Evolutionary conservation across 2,888 invertebrate species (phyloP).

Genomic region (Himalopsyche tibetana): DNA sequence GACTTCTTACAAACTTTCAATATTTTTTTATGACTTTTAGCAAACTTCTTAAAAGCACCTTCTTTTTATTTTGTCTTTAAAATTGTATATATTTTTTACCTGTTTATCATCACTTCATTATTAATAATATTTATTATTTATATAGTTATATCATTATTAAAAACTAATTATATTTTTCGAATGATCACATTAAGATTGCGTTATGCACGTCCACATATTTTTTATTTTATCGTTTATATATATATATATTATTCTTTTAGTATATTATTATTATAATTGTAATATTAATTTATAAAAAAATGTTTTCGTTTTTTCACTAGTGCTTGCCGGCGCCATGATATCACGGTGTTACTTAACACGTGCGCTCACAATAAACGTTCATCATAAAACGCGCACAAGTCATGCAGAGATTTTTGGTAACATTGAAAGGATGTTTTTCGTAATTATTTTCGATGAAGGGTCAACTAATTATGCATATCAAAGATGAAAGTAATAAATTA

Average conservation of each 20-base stretch:
- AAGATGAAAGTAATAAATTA: too few species aligned
- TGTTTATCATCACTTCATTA: background rate
- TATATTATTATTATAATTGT: too few species aligned
- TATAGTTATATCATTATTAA: constrained; percentile 15
- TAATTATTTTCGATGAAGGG: background rate
- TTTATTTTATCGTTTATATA: constrained; percentile 9
- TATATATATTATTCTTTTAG: background rate
- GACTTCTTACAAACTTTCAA: background rate
- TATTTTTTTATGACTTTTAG: background rate
- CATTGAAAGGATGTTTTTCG: background rate
- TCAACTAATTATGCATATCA: too few species aligned
- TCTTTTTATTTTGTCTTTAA: background rate
- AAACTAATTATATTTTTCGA: constrained; percentile 12
- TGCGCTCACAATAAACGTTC: constrained; percentile 29
- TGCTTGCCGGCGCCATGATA: constrained; percentile 15
- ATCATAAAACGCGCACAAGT: constrained; percentile 29
- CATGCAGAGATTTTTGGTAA: background rate
- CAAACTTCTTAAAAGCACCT: background rate
- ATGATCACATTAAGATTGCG: constrained; percentile 34
- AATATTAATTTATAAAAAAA: background rate
- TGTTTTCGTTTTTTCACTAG: background rate
- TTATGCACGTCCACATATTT: constrained; percentile 25
- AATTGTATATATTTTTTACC: background rate
- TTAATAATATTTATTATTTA: background rate
- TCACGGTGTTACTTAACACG: constrained; percentile 21